Percentiles rank a stretch among this genome's conserved stretches.
These are phyloP conservation scores for Lamprologus tigripictilis DNA, from an alignment of 2,113 vertebrate species.

Conservation along the genomic window DNA sequence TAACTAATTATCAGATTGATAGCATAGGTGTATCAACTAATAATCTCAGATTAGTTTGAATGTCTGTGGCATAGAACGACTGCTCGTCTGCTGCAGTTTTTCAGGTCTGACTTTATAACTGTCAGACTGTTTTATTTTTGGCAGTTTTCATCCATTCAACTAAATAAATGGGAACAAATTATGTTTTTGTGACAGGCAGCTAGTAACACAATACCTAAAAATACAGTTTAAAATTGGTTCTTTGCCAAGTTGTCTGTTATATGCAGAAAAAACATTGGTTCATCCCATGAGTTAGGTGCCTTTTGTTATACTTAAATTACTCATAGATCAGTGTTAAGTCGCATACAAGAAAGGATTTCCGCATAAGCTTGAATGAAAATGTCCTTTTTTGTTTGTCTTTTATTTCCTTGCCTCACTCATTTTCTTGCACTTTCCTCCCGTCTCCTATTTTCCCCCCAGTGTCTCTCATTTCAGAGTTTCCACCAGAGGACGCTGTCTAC, in stretches of 20 bases:
- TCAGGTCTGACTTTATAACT: neutral
- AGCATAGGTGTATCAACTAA: neutral
- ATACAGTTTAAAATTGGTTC: rapidly evolving
- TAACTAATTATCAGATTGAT: neutral
- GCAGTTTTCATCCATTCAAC: neutral
- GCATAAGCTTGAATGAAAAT: neutral
- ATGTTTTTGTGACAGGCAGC: neutral
- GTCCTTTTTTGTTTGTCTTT: neutral
- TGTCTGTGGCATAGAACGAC: rapidly evolving
- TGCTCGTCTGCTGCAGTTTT: neutral
- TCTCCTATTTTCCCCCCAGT: conserved; percentile 8
- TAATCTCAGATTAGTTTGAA: neutral
- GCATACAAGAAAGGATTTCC: neutral
- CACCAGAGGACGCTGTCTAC: conserved; percentile 74
- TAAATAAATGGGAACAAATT: neutral
- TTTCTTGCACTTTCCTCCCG: neutral
- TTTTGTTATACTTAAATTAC: neutral
- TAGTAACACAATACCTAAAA: neutral
- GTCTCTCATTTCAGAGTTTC: conserved; percentile 67
- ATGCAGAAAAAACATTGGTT: rapidly evolving
- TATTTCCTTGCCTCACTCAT: neutral
- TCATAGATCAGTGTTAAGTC: neutral
- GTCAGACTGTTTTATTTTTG: neutral
- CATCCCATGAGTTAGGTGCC: neutral
- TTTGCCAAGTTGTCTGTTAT: neutral